Evolutionary conservation across 2,888 invertebrate species (phyloP).

Genomic region (Acrobasis suavella): DNA sequence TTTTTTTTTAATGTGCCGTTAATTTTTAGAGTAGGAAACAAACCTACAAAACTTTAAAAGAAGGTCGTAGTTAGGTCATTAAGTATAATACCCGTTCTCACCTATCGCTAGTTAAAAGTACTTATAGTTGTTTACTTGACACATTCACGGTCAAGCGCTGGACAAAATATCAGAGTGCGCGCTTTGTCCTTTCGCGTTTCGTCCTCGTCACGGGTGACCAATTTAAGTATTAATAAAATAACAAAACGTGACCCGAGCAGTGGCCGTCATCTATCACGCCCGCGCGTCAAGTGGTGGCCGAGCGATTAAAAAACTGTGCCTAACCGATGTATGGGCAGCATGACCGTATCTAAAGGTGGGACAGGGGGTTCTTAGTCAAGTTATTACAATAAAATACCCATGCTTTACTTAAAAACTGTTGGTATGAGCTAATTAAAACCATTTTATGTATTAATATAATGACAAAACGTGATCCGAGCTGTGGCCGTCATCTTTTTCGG

Average conservation of each 20-base stretch:
- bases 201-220: slow-evolving; percentile 72
- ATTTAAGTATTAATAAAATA: slow-evolving; percentile 82
- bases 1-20: no score
- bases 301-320: slow-evolving; percentile 65
- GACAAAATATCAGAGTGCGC: slow-evolving; percentile 45
- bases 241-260: slow-evolving; percentile 76
- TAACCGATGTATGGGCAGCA: slow-evolving; percentile 23
- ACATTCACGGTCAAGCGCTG: background rate
- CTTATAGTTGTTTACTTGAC: background rate
- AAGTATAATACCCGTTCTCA: no score
- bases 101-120: no score
- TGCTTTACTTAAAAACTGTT: slow-evolving; percentile 27
- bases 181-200: slow-evolving; percentile 59
- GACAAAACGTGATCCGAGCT: slow-evolving; percentile 77
- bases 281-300: slow-evolving; percentile 73
- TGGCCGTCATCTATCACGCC: slow-evolving; percentile 74
- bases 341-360: no score
- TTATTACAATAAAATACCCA: no score
- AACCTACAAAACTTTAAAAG: no score
- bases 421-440: no score
- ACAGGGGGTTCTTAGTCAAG: no score
- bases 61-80: no score
- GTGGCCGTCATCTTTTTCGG: slow-evolving; percentile 73
- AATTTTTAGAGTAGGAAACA: no score
- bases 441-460: slow-evolving; percentile 69